phyloP scores from a whole-genome alignment of 2,113 vertebrate genomes.

The Phaethornis superciliosus region DNA sequence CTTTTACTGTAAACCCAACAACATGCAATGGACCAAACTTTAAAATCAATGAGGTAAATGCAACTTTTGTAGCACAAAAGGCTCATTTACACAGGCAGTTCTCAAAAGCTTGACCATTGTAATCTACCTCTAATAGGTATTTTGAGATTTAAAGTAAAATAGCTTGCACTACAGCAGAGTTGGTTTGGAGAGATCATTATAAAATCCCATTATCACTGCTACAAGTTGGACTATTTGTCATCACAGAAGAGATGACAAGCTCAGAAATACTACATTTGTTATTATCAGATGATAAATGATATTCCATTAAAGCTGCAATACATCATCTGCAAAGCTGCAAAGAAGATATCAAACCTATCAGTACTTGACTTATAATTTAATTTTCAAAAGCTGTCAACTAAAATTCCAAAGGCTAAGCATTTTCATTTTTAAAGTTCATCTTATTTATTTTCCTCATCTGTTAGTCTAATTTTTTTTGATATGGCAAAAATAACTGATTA shows the following conservation, averaged over 20 bases:
- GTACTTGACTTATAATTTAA: conserved; percentile 84
- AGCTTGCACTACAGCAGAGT: conserved; percentile 73
- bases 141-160: conserved; percentile 75
- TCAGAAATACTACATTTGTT: conserved; percentile 91
- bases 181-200: conserved; percentile 89
- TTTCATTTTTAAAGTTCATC: conserved; percentile 86
- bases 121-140: conserved; percentile 75
- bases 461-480: conserved; percentile 83
- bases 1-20: background rate
- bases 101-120: background rate
- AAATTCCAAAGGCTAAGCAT: conserved; percentile 86
- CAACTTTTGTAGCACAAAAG: background rate
- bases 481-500: conserved; percentile 84
- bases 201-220: conserved; percentile 90
- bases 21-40: background rate
- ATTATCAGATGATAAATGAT: conserved; percentile 94
- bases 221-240: conserved; percentile 94
- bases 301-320: conserved; percentile 85
- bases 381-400: conserved; percentile 86
- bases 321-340: conserved; percentile 84
- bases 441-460: conserved; percentile 87
- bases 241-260: conserved; percentile 90
- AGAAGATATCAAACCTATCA: conserved; percentile 84
- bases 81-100: background rate
- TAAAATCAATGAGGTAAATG: background rate